Evolutionary conservation across 2,888 invertebrate species (phyloP).

Genomic region (Cinara cedri): DNA sequence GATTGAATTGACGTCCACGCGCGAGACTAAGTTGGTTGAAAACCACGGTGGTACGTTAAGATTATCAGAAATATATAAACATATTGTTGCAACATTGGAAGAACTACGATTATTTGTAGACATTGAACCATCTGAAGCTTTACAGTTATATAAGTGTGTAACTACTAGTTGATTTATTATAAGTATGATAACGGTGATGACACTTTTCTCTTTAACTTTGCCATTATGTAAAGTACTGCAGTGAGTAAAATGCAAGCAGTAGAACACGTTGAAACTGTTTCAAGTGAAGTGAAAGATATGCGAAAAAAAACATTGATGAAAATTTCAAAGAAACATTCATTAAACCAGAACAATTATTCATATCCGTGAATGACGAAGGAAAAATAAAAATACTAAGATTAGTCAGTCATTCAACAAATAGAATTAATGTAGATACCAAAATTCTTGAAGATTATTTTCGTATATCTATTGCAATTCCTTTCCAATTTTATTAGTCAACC

Average conservation of each 20-base stretch:
- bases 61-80: slow-evolving; percentile 29
- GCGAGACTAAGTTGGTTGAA: too few species aligned
- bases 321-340: slow-evolving; percentile 3
- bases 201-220: too few species aligned
- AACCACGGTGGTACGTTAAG: slow-evolving; percentile 19
- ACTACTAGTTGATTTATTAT: slow-evolving; percentile 18
- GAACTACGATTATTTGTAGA: slow-evolving; percentile 28
- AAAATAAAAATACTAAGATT: neutral
- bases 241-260: slow-evolving; percentile 21
- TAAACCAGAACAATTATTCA: slow-evolving; percentile 1
- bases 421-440: neutral
- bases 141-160: slow-evolving; percentile 15
- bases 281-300: neutral
- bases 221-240: too few species aligned
- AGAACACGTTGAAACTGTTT: slow-evolving; percentile 4
- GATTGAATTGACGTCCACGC: too few species aligned
- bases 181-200: too few species aligned
- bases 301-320: neutral
- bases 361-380: slow-evolving; percentile 11
- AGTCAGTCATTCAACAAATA: neutral
- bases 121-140: slow-evolving; percentile 20
- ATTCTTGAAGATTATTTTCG: slow-evolving; percentile 5
- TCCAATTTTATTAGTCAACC: neutral
- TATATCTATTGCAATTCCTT: neutral
- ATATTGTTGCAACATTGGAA: slow-evolving; percentile 23